phyloP scores from a whole-genome alignment of 2,797 vertebrate species.

The Muscicapa striata region DNA sequence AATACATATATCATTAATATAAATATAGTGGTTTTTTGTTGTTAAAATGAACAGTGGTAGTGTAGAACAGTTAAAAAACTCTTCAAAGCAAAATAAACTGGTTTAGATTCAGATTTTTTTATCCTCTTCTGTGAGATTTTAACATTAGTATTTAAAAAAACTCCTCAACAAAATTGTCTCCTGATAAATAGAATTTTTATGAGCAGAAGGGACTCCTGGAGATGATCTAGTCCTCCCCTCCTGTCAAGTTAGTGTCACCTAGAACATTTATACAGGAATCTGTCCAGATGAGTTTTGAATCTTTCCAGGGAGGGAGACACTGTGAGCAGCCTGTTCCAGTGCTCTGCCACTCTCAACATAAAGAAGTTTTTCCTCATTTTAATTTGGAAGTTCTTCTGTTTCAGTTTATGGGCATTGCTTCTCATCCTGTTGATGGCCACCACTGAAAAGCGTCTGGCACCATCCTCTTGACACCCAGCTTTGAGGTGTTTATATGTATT shows the following conservation, averaged over 20 bases:
- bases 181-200: background rate
- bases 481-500: no score
- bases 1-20: background rate
- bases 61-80: background rate
- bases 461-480: no score
- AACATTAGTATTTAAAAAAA: background rate
- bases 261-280: background rate
- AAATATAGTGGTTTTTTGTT: background rate
- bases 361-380: no score
- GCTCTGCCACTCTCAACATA: background rate
- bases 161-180: background rate
- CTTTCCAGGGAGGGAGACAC: background rate
- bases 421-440: no score
- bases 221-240: background rate
- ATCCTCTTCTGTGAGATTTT: background rate
- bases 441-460: no score
- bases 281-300: no score
- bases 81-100: background rate
- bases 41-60: background rate
- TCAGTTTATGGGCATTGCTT: no score
- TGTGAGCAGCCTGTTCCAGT: no score
- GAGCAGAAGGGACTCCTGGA: background rate
- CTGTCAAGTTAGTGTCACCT: background rate
- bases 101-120: background rate
- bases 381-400: no score